Conservation (phyloP, 1,140 invertebrate species). For the Macrosteles quadrilineatus region DNA sequence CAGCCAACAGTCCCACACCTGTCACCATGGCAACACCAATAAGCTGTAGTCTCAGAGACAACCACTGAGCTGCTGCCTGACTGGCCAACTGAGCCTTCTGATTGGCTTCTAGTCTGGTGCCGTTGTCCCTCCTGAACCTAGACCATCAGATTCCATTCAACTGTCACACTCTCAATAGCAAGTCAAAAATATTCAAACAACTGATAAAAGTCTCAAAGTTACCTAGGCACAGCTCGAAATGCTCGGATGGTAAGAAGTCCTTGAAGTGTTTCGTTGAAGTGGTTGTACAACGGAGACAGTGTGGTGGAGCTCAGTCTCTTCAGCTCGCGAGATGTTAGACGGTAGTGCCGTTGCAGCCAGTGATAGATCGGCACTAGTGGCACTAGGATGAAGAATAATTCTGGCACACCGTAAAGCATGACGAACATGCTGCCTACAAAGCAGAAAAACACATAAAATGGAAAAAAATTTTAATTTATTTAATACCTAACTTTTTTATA, state of each 20-base stretch:
- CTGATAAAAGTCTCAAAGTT: no score
- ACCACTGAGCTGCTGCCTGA: slow-evolving; percentile 82
- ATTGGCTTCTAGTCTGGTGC: slow-evolving; percentile 74
- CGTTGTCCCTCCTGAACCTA: slow-evolving; percentile 77
- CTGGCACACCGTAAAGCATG: slow-evolving; percentile 88
- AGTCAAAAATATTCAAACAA: no score
- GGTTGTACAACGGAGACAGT: slow-evolving; percentile 88
- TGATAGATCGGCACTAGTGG: slow-evolving; percentile 83
- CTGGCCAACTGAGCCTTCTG: slow-evolving; percentile 83
- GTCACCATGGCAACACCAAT: slow-evolving; percentile 84
- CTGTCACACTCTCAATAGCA: no score
- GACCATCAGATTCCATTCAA: slow-evolving; percentile 20
- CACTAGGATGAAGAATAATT: slow-evolving; percentile 77
- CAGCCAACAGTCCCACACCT: slow-evolving; percentile 80
- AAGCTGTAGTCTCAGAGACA: slow-evolving; percentile 84
- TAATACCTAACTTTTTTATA: no score
- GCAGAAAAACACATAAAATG: slow-evolving; percentile 29
- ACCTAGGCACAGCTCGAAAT: slow-evolving; percentile 67
- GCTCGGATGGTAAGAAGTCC: slow-evolving; percentile 82
- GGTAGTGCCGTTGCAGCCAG: slow-evolving; percentile 81
- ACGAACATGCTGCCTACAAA: slow-evolving; percentile 72
- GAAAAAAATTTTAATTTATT: slow-evolving; percentile 29
- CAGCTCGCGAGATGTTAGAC: slow-evolving; percentile 88
- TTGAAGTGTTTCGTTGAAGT: slow-evolving; percentile 89
- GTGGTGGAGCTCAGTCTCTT: slow-evolving; percentile 88